Percentiles rank a stretch among this genome's conserved stretches.
These are phyloP conservation scores for Dasysyrphus albostriatus DNA, from an alignment of 2,888 invertebrate genomes.

Conservation along the genomic window DNA sequence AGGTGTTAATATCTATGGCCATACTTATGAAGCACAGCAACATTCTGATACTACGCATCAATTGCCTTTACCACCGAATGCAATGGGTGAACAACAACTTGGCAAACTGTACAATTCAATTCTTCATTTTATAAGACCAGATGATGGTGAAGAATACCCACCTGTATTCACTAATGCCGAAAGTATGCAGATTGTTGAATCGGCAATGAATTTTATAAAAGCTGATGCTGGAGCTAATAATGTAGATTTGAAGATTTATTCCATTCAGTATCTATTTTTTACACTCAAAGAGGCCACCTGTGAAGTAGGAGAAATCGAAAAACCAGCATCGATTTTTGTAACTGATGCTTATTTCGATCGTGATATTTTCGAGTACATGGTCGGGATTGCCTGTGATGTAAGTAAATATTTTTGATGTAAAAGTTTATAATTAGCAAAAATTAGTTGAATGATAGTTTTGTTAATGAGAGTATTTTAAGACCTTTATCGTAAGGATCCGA, in stretches of 20 bases:
- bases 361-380: constrained; percentile 80
- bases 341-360: constrained; percentile 79
- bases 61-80: constrained; percentile 83
- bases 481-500: too few species aligned
- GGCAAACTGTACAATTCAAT: constrained; percentile 83
- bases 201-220: constrained; percentile 79
- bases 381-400: constrained; percentile 82
- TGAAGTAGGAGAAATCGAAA: constrained; percentile 78
- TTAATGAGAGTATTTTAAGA: too few species aligned
- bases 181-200: constrained; percentile 80
- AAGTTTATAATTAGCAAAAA: too few species aligned
- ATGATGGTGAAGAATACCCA: constrained; percentile 78
- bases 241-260: constrained; percentile 78
- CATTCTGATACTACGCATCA: constrained; percentile 84
- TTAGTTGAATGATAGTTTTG: too few species aligned
- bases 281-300: constrained; percentile 80
- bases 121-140: constrained; percentile 81
- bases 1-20: constrained; percentile 83
- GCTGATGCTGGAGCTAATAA: constrained; percentile 77
- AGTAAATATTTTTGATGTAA: too few species aligned
- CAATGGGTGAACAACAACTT: constrained; percentile 80
- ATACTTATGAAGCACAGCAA: constrained; percentile 83
- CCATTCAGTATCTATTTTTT: constrained; percentile 80
- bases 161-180: constrained; percentile 83
- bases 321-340: constrained; percentile 77